A percentile compares a stretch with the other conserved stretches of the same genome.
Conservation (phyloP, 1,140 invertebrate genomes). For the Microplitis demolitor region DNA sequence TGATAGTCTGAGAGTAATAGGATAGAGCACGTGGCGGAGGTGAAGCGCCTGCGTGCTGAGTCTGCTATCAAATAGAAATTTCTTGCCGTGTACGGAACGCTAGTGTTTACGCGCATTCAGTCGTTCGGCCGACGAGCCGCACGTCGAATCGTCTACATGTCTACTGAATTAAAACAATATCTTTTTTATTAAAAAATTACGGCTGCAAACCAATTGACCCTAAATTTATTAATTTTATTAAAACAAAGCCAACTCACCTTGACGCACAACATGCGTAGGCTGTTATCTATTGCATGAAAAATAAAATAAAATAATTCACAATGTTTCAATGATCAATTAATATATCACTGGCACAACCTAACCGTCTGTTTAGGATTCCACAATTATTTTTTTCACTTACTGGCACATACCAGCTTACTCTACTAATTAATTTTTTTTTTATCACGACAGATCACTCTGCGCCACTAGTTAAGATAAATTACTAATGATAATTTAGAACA, state of each 20-base stretch:
- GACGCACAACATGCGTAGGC: slow-evolving; percentile 51
- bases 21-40: slow-evolving; percentile 45
- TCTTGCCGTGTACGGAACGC: slow-evolving; percentile 25
- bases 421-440: background rate
- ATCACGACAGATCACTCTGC: background rate
- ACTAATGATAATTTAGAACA: too few species aligned
- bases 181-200: too few species aligned
- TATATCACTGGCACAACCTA: background rate
- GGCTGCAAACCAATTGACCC: background rate
- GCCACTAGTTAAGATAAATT: background rate
- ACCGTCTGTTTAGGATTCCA: background rate
- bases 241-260: slow-evolving; percentile 42
- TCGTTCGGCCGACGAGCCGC: slow-evolving; percentile 33
- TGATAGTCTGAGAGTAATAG: slow-evolving; percentile 4
- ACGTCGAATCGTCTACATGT: background rate
- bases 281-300: slow-evolving; percentile 26
- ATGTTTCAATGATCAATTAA: background rate
- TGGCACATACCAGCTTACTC: background rate
- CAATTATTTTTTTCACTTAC: background rate
- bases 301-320: background rate
- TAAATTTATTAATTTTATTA: background rate
- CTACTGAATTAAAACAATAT: background rate
- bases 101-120: slow-evolving; percentile 33
- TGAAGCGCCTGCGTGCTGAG: slow-evolving; percentile 48
- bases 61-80: slow-evolving; percentile 30